Base-by-base conservation (phyloP, 2,113 vertebrate species). In the Stictonetta naevosa region DNA sequence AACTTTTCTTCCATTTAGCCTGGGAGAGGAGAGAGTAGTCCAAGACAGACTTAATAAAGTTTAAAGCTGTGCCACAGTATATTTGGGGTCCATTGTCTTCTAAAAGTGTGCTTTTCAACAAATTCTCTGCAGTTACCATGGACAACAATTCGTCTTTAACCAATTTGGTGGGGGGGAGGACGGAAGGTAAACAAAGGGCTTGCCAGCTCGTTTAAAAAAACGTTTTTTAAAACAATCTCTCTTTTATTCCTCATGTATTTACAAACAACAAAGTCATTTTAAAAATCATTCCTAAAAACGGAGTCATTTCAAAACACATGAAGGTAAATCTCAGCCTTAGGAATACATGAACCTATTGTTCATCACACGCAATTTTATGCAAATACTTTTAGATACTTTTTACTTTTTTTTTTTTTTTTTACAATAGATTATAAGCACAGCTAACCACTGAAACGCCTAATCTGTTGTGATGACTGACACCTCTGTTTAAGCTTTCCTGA, bases 41-140 rank as follows among this genome's bases (percentile, higher is more conserved):
- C 92, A 94, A 97, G 96, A 85, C 96, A 96, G 97, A 97, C 97
- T 98, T 98, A 98, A 98, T 98, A 97, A 98, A 98, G 97, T 98
- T 98, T 98, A 97, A 97, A 98, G 98, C 97, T 98, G 95, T 97
- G 97, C 95, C 92, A 95, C 90, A 97, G 96, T 96, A 89, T 95
- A 98, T 97, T 97, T 97, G 95, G 81, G 91, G 89, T 85, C 96
- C 77, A 97, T 96, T 98, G 98, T 98, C 96, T 96, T 95, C 79
- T 34, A 91, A 95, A 96, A 97, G 79, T 90, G 88, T 90, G 84
- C 94, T 97, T 97, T 97, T 92, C 77, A 94, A 97, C 91, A 94
- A 96, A 97, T 97, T 98, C 95, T 95, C 93, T 74, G 36, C 78
- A 96, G 98, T 98, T 97, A 97, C 97, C 92, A 96, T 0, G 48